Conservation (phyloP, 2,888 invertebrate species). For the Aphidius colemani region DNA sequence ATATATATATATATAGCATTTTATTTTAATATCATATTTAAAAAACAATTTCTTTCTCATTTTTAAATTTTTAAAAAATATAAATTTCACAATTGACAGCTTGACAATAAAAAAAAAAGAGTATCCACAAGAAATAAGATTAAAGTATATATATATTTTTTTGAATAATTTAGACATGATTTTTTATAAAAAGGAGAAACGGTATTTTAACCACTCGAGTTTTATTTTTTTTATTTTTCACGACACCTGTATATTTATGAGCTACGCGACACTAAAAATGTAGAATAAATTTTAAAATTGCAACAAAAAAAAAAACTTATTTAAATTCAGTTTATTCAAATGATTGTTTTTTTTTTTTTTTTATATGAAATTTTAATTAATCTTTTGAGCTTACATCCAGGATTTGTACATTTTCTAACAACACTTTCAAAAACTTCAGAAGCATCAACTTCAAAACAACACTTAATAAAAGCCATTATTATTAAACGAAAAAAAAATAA, state of each 20-base stretch:
- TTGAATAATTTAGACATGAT: conserved; percentile 4
- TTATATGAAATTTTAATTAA: background rate
- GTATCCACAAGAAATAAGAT: too few species aligned
- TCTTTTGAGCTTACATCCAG: conserved; percentile 74
- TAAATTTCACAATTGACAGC: too few species aligned
- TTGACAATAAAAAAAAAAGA: too few species aligned
- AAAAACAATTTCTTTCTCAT: too few species aligned
- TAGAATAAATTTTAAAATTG: conserved; percentile 7
- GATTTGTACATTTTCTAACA: conserved; percentile 80
- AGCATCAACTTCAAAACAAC: conserved; percentile 80
- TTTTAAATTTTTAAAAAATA: too few species aligned
- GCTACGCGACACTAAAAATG: background rate
- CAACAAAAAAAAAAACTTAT: background rate
- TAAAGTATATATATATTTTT: too few species aligned
- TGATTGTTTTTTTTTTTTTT: too few species aligned
- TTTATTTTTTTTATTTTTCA: background rate
- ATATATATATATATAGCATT: too few species aligned
- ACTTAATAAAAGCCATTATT: conserved; percentile 73
- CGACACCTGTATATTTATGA: conserved; percentile 9
- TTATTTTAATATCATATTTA: too few species aligned
- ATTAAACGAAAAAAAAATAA: background rate
- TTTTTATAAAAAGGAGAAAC: conserved; percentile 6
- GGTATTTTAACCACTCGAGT: conserved; percentile 5
- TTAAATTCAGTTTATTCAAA: too few species aligned
- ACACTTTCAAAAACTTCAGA: conserved; percentile 77